A percentile compares a stretch with the other conserved stretches of the same genome.
Evolutionary conservation across 2,113 vertebrate species (phyloP).

Genomic region (Lagopus leucura): DNA sequence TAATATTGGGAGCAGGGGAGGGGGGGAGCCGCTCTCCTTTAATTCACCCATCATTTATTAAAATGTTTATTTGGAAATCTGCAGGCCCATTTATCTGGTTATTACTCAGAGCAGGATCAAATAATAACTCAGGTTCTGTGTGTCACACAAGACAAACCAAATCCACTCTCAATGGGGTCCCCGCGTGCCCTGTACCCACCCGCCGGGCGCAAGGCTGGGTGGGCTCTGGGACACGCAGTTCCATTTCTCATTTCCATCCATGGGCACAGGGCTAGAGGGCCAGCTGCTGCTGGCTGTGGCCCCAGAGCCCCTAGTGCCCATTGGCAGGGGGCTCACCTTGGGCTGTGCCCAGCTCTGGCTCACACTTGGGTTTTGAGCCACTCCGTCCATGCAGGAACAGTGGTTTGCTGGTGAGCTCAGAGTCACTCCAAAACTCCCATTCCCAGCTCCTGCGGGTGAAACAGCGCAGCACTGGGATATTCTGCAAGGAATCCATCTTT

Average conservation of each 20-base stretch:
- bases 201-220: slow-evolving; percentile 32
- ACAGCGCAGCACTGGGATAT: background rate
- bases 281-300: background rate
- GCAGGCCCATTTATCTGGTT: slow-evolving; percentile 69
- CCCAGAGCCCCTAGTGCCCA: background rate
- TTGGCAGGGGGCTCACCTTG: too few species aligned
- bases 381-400: background rate
- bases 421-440: background rate
- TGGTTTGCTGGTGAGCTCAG: background rate
- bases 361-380: background rate
- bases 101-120: slow-evolving; percentile 76
- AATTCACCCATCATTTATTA: slow-evolving; percentile 74
- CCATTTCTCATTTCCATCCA: background rate
- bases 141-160: slow-evolving; percentile 70
- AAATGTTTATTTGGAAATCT: slow-evolving; percentile 81
- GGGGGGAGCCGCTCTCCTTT: slow-evolving; percentile 44
- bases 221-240: background rate
- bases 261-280: background rate
- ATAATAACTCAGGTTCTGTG: slow-evolving; percentile 64
- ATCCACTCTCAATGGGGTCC: slow-evolving; percentile 34
- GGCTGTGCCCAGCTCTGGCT: background rate
- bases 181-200: background rate
- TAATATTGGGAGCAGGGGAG: slow-evolving; percentile 29
- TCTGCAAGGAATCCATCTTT: background rate
- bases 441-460: background rate